Conservation (phyloP, 1,140 invertebrate species). For the Calycopis cecrops region DNA sequence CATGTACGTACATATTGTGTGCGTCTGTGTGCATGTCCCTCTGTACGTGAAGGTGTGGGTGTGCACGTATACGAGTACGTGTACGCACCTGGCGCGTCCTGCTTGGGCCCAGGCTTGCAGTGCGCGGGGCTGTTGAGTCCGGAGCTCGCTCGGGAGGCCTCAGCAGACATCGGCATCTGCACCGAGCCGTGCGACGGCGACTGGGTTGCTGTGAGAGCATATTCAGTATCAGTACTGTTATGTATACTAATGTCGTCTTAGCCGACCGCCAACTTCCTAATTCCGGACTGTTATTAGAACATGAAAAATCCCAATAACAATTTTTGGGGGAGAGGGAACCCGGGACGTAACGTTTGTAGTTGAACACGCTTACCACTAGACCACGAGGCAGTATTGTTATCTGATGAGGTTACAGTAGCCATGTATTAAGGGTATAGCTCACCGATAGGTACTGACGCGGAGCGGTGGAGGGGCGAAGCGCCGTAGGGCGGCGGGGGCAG, state of each 20-base stretch:
- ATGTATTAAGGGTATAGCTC: conserved; percentile 10
- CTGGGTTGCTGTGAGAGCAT: conserved; percentile 53
- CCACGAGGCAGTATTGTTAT: no score
- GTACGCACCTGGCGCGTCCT: conserved; percentile 65
- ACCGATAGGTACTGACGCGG: conserved; percentile 89
- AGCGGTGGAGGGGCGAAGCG: conserved; percentile 89
- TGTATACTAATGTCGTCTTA: no score
- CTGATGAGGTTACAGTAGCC: no score
- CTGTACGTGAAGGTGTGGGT: conserved; percentile 4
- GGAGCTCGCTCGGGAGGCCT: conserved; percentile 63
- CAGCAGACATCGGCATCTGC: conserved; percentile 68
- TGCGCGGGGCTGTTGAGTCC: conserved; percentile 68
- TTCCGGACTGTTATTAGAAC: no score
- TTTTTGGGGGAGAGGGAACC: no score
- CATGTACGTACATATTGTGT: conserved; percentile 7
- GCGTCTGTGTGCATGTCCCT: neutral
- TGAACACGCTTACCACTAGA: no score
- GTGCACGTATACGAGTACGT: conserved; percentile 4
- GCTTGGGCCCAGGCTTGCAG: conserved; percentile 63
- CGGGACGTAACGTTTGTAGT: no score
- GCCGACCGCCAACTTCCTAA: no score
- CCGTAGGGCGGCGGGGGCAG: conserved; percentile 82
- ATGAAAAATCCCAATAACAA: no score
- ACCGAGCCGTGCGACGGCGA: conserved; percentile 62
- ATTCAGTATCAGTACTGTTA: no score